Conservation (phyloP, 2,888 invertebrate species). For the Eupithecia vulgata region DNA sequence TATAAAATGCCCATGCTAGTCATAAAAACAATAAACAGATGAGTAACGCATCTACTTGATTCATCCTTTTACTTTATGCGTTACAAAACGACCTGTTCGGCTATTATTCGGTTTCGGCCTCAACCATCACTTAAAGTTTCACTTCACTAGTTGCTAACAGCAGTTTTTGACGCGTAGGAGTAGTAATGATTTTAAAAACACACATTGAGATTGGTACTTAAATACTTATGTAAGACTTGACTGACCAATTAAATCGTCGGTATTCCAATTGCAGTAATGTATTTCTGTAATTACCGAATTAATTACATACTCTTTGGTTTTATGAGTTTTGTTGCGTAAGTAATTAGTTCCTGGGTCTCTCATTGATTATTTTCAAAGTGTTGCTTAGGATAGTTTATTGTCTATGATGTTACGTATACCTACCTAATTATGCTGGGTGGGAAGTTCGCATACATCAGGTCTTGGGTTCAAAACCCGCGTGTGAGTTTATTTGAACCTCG, state of each 20-base stretch:
- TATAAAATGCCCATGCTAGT: background rate
- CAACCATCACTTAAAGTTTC: background rate
- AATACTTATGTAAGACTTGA: slow-evolving; percentile 35
- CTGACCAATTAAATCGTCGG: slow-evolving; percentile 40
- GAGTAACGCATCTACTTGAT: background rate
- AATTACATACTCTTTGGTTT: slow-evolving; percentile 33
- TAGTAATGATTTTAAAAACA: slow-evolving; percentile 41
- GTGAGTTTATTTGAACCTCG: too few species aligned
- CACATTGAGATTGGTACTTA: slow-evolving; percentile 28
- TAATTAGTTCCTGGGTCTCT: slow-evolving; percentile 25
- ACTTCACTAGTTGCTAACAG: slow-evolving; percentile 21
- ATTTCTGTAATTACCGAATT: slow-evolving; percentile 41
- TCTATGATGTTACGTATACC: slow-evolving; percentile 1
- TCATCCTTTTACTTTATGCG: background rate
- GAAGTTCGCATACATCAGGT: background rate
- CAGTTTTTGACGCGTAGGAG: slow-evolving; percentile 39
- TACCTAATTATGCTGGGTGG: background rate
- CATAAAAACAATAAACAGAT: background rate
- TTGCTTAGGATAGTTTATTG: background rate
- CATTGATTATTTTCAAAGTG: slow-evolving; percentile 16
- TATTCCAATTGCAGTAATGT: slow-evolving; percentile 38
- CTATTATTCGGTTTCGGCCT: slow-evolving; percentile 13
- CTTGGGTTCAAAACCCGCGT: background rate
- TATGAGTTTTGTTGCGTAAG: slow-evolving; percentile 33
- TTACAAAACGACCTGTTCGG: background rate